phyloP scores from a whole-genome alignment of 2,797 vertebrate species.

The Helarctos malayanus region DNA sequence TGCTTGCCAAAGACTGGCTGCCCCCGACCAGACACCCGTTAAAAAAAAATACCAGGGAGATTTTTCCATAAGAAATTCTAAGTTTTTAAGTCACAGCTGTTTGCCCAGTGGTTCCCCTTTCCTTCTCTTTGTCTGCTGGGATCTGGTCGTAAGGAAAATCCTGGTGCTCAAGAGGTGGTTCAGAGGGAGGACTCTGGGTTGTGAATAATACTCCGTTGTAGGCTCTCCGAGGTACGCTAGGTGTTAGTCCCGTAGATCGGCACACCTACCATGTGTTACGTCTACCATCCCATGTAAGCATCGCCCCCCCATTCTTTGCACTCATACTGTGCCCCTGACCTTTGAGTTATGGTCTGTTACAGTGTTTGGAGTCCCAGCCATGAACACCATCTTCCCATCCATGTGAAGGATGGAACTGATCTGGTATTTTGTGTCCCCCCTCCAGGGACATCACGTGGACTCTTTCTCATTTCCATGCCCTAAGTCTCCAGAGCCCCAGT shows the following conservation, averaged over 20 bases:
- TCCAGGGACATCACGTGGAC: background rate
- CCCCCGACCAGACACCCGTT: background rate
- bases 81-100: background rate
- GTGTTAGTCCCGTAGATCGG: rapidly evolving
- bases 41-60: background rate
- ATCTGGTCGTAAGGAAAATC: background rate
- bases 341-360: background rate
- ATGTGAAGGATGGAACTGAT: rapidly evolving
- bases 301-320: background rate
- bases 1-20: background rate
- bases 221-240: background rate
- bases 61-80: background rate
- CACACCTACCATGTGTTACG: rapidly evolving
- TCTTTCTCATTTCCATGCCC: background rate
- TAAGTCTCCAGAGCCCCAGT: background rate
- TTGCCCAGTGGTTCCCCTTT: background rate
- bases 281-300: background rate
- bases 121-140: background rate
- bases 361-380: background rate
- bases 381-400: background rate
- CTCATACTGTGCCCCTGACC: background rate
- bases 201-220: background rate
- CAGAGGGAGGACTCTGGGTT: background rate
- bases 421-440: background rate
- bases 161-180: background rate